phyloP scores from a whole-genome alignment of 2,797 vertebrate species.

The Protosalanx chinensis region DNA sequence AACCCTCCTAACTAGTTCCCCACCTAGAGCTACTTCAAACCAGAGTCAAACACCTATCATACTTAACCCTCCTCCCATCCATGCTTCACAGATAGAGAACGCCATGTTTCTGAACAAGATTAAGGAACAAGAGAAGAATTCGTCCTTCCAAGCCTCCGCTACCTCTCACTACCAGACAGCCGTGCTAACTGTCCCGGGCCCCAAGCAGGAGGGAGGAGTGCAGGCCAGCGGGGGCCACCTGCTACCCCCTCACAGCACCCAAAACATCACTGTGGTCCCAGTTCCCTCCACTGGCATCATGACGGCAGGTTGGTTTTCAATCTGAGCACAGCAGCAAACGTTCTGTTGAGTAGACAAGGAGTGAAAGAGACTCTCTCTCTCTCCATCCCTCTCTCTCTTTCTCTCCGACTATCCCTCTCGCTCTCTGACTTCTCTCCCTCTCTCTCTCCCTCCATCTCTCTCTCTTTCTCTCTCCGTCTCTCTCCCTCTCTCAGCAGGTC shows the following conservation, averaged over 20 bases:
- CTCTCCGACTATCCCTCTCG: not conserved
- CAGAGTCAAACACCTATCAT: not conserved
- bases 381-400: too few relatives aligned
- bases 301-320: constrained; percentile 82
- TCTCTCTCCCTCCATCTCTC: too few relatives aligned
- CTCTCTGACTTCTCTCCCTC: not conserved
- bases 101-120: constrained; percentile 98
- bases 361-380: too few relatives aligned
- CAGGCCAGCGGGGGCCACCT: constrained; percentile 69
- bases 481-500: constrained; percentile 72
- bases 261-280: constrained; percentile 95
- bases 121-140: constrained; percentile 93
- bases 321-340: too few relatives aligned
- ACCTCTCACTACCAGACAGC: constrained; percentile 90
- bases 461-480: too few relatives aligned
- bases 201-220: constrained; percentile 70
- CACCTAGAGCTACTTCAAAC: not conserved
- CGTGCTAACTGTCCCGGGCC: constrained; percentile 88
- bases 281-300: constrained; percentile 94
- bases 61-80: not conserved
- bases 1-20: not conserved
- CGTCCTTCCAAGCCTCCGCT: constrained; percentile 77
- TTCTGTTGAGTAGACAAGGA: too few relatives aligned
- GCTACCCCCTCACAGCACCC: constrained; percentile 87
- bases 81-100: constrained; percentile 85